Percentiles rank a stretch among this genome's conserved stretches.
Evolutionary conservation across 2,113 vertebrate species (phyloP).

Genomic region (Theristicus caerulescens): DNA sequence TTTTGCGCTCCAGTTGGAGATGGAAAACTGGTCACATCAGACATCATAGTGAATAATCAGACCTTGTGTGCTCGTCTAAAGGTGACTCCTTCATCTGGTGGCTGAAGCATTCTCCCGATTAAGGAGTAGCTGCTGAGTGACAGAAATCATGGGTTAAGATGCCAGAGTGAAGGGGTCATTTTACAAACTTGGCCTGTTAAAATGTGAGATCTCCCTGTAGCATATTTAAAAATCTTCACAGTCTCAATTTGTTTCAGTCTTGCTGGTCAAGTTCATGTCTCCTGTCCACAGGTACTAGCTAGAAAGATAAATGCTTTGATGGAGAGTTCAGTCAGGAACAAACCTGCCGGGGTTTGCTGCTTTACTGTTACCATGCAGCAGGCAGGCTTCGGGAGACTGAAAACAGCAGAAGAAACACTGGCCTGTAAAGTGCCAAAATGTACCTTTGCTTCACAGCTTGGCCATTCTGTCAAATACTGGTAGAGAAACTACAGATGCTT

Average conservation of each 20-base stretch:
- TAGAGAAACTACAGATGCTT: not conserved
- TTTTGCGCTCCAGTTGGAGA: not conserved
- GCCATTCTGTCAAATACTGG: not conserved
- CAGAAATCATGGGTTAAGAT: not conserved
- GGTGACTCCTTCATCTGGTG: not conserved
- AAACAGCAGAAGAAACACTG: not conserved
- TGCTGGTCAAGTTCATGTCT: not conserved
- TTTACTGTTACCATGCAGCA: not conserved
- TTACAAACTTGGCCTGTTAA: not conserved
- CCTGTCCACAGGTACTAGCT: not conserved
- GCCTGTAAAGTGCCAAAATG: not conserved
- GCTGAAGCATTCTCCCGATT: not conserved
- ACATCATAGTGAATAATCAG: not conserved
- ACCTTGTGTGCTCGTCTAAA: not conserved
- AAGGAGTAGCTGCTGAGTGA: constrained; percentile 3
- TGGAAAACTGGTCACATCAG: not conserved
- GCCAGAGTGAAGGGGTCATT: not conserved
- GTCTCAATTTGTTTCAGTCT: not conserved
- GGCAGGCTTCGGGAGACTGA: not conserved
- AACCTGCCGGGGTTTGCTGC: not conserved
- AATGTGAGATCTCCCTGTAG: not conserved
- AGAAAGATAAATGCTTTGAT: not conserved
- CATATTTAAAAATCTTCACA: not conserved
- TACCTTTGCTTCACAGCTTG: not conserved
- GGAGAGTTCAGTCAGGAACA: not conserved